Evolutionary conservation across 2,888 invertebrate species (phyloP), one percentile per base, ranked within the genome.

Genomic region (Catocala nupta): DNA sequence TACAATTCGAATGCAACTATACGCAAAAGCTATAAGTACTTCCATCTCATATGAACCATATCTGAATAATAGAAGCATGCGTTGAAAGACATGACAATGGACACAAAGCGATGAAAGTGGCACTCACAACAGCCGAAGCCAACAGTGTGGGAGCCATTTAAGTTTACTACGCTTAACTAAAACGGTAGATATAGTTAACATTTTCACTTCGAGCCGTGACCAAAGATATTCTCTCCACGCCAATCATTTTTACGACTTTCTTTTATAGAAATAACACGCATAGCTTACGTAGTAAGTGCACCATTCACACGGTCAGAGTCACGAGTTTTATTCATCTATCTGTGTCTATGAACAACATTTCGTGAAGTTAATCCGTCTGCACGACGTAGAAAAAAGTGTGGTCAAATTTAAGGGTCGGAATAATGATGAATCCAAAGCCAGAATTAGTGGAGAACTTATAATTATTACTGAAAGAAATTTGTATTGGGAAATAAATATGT

Each of bases 171-270:
- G 63, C 57, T 62, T 63, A 53, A 67, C 42, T 65, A 13, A 61
- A 55, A 59, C 53, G 49, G 53, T 47, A 54, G 45, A 52, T 55
- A 51, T 9, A 50, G 47, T 58, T 56, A 58, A 59, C 43, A 64
- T 68, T 71, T 78, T 75, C 64, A 69, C 67, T 67, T 65, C 42
- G 57, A 39, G 11, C 68, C 76, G 61, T 73, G 76, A 73, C 73
- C 10, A 52, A 64, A 63, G 33, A 58, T 62, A 49, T 70, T 68
- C 60, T 59, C 61, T 61, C 45, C 49, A 65, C 12, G 65, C 58
- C 51, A 55, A 61, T 68, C 54, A 64, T 49, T 36, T 77, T 69
- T 77, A 70, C 48, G 61, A 63, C 75, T 77, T 72, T 76, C 75
- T 72, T 77, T 68, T 65, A 59, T 65, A 69, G 65, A 69, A 44